phyloP scores from a whole-genome alignment of 2,888 invertebrate genomes.

The Andrena bucephala region DNA sequence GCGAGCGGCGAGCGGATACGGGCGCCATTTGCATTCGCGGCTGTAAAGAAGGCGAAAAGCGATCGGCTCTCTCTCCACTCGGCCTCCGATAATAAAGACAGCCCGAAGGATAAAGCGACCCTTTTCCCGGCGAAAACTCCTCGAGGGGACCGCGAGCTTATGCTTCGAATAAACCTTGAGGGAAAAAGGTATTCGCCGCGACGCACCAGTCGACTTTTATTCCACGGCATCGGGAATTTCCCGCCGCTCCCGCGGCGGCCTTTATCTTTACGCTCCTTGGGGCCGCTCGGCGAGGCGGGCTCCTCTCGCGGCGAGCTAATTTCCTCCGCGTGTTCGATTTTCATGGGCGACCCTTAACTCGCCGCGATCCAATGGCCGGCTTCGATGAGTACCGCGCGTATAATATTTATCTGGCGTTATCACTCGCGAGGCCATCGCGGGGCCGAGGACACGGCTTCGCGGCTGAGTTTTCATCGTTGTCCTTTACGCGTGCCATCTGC shows the following conservation, averaged over 20 bases:
- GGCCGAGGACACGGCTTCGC: neutral
- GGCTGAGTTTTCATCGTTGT: slow-evolving; percentile 27
- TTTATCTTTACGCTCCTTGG: slow-evolving; percentile 78
- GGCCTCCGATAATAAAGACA: slow-evolving; percentile 79
- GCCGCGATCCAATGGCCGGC: slow-evolving; percentile 59
- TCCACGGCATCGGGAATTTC: slow-evolving; percentile 63
- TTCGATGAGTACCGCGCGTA: slow-evolving; percentile 70
- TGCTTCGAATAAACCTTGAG: slow-evolving; percentile 80
- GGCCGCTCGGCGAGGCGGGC: slow-evolving; percentile 52
- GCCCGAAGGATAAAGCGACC: slow-evolving; percentile 75
- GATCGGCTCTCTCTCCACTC: slow-evolving; percentile 70
- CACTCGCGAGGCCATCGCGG: slow-evolving; percentile 73
- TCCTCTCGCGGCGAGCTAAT: slow-evolving; percentile 80
- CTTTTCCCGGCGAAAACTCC: slow-evolving; percentile 51
- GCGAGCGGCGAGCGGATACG: slow-evolving; percentile 78
- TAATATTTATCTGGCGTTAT: slow-evolving; percentile 83
- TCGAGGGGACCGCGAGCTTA: slow-evolving; percentile 75
- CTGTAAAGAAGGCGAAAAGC: slow-evolving; percentile 81
- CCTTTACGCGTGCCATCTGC: slow-evolving; percentile 6
- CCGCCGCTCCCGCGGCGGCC: slow-evolving; percentile 63
- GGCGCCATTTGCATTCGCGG: slow-evolving; percentile 83
- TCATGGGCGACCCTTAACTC: slow-evolving; percentile 80
- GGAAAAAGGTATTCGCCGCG: slow-evolving; percentile 21
- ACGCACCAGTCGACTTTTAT: slow-evolving; percentile 58
- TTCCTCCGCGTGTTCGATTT: slow-evolving; percentile 84